phyloP scores from a whole-genome alignment of 2,888 invertebrate species.

The Eupithecia subfuscata region DNA sequence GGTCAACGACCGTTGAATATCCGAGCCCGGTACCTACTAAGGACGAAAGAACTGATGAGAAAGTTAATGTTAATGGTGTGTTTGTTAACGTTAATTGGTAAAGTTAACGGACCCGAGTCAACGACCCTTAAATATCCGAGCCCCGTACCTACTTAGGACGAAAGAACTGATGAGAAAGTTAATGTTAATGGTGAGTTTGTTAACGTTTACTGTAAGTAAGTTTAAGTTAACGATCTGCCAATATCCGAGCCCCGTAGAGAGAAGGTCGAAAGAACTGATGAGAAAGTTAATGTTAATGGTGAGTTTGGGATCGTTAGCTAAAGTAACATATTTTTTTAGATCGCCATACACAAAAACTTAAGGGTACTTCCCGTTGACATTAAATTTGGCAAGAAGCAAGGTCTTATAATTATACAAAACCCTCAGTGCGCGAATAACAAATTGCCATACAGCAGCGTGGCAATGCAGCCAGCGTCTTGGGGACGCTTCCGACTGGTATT shows the following conservation, averaged over 20 bases:
- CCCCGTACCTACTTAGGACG: conserved; percentile 40
- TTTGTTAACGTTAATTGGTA: conserved; percentile 4
- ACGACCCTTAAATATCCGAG: conserved; percentile 16
- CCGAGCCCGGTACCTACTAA: conserved; percentile 39
- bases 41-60: conserved; percentile 48
- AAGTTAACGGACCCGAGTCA: background rate
- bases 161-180: conserved; percentile 53
- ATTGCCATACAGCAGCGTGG: no score
- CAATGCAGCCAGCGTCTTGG: no score
- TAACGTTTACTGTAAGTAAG: no score
- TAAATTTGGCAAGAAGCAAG: no score
- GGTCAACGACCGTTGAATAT: background rate
- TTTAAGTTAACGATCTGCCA: background rate
- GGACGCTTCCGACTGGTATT: no score
- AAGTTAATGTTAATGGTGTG: conserved; percentile 68
- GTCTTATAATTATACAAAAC: no score
- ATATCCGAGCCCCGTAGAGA: conserved; percentile 40
- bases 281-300: conserved; percentile 71
- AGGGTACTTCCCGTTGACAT: no score
- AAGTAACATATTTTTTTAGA: no score
- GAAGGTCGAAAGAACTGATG: conserved; percentile 39
- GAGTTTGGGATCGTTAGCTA: conserved; percentile 34
- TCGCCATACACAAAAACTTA: no score
- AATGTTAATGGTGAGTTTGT: conserved; percentile 66
- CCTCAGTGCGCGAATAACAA: no score